These are phyloP conservation scores for Lanistes nyassanus DNA, from an alignment of 1,140 invertebrate species.

Conservation along the genomic window DNA sequence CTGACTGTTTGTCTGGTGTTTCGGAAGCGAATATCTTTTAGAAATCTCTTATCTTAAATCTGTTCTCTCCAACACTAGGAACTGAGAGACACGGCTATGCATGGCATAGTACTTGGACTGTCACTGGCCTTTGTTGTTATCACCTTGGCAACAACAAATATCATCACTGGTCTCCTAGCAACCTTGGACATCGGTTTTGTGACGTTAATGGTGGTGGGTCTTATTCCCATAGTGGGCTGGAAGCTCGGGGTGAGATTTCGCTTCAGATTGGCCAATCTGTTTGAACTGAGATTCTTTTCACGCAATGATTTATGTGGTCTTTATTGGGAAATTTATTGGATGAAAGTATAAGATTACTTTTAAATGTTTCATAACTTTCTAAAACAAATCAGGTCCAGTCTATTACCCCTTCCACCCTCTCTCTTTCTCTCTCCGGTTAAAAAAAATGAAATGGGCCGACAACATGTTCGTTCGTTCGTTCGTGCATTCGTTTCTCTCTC, in stretches of 20 bases:
- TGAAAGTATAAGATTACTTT: no score
- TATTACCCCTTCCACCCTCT: no score
- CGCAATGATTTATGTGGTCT: no score
- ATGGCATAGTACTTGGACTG: constrained; percentile 45
- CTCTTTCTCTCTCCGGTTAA: no score
- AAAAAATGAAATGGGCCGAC: no score
- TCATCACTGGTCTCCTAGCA: constrained; percentile 51
- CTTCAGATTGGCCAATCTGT: constrained; percentile 29
- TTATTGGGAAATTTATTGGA: no score
- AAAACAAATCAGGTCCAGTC: no score
- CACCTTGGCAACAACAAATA: constrained; percentile 49
- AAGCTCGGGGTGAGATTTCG: constrained; percentile 49
- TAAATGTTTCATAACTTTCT: no score
- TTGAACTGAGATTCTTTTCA: constrained; percentile 40
- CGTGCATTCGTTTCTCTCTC: no score
- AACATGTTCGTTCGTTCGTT: no score
- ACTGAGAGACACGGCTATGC: constrained; percentile 37
- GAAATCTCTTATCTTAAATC: constrained; percentile 46
- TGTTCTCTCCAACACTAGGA: constrained; percentile 45
- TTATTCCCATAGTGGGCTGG: constrained; percentile 52
- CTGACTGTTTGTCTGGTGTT: background rate
- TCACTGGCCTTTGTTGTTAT: constrained; percentile 47
- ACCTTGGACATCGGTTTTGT: constrained; percentile 48
- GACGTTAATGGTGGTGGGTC: constrained; percentile 42
- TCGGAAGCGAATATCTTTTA: constrained; percentile 26